phyloP scores from a whole-genome alignment of 2,888 invertebrate genomes.

The Synanthedon tipuliformis region DNA sequence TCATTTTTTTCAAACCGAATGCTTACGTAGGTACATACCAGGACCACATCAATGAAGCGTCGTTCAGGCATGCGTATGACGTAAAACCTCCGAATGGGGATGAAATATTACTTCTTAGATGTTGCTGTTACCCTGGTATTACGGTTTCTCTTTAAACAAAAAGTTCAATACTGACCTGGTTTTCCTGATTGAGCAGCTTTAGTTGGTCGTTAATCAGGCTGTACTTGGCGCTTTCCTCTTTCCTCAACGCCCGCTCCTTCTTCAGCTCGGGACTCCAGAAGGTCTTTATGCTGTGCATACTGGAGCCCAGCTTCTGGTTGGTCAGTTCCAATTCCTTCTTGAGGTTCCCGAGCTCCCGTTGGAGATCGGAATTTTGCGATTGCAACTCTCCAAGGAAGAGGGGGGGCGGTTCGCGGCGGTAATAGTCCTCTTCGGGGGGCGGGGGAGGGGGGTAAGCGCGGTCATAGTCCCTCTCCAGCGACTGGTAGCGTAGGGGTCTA shows the following conservation, averaged over 20 bases:
- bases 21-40: background rate
- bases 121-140: too few species aligned
- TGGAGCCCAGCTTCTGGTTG: constrained; percentile 96
- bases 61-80: constrained; percentile 33
- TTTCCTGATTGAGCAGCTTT: constrained; percentile 94
- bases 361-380: constrained; percentile 94
- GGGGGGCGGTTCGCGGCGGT: constrained; percentile 70
- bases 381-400: constrained; percentile 88
- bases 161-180: constrained; percentile 78
- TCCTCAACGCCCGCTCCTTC: constrained; percentile 94
- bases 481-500: constrained; percentile 80
- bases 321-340: constrained; percentile 95
- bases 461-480: constrained; percentile 83
- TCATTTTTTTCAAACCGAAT: too few species aligned
- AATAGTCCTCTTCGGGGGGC: constrained; percentile 76
- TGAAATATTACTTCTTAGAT: too few species aligned
- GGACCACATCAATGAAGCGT: background rate
- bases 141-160: too few species aligned
- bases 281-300: constrained; percentile 99
- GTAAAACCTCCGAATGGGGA: constrained; percentile 9
- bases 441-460: constrained; percentile 90
- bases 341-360: constrained; percentile 87
- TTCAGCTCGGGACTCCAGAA: constrained; percentile 99
- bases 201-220: constrained; percentile 96
- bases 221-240: constrained; percentile 98